Percentiles rank a stretch among this genome's conserved stretches.
These are phyloP conservation scores for Pristionchus mayeri DNA, from an alignment of 2,888 invertebrate species.

Conservation along the genomic window DNA sequence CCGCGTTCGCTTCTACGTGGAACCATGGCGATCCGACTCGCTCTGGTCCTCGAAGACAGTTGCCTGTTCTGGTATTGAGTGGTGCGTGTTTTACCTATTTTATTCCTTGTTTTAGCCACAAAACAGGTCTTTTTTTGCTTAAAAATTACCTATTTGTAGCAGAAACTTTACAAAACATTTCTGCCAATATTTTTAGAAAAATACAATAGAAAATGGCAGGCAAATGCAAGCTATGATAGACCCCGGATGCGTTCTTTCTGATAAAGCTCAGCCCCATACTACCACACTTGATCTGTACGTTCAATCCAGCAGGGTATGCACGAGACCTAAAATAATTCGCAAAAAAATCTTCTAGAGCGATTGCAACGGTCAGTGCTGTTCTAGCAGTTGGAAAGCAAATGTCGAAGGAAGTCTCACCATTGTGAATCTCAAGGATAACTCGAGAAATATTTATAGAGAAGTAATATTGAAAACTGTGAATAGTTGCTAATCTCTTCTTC, in stretches of 20 bases:
- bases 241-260: no score
- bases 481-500: neutral
- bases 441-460: neutral
- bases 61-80: neutral
- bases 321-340: no score
- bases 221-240: neutral
- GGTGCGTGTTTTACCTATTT: neutral
- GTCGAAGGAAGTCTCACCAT: neutral
- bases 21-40: neutral
- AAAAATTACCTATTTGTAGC: no score
- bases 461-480: neutral
- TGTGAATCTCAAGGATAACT: neutral
- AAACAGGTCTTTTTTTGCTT: no score
- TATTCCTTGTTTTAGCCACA: no score
- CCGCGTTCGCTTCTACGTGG: neutral
- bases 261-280: no score
- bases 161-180: no score
- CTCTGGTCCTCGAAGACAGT: neutral
- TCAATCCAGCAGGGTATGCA: no score
- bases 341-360: no score
- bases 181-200: no score
- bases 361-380: no score
- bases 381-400: neutral
- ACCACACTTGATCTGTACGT: no score
- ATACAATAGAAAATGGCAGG: neutral